Evolutionary conservation across 2,797 vertebrate genomes (phyloP).

Genomic region (Poeciliopsis paucimaculata): DNA sequence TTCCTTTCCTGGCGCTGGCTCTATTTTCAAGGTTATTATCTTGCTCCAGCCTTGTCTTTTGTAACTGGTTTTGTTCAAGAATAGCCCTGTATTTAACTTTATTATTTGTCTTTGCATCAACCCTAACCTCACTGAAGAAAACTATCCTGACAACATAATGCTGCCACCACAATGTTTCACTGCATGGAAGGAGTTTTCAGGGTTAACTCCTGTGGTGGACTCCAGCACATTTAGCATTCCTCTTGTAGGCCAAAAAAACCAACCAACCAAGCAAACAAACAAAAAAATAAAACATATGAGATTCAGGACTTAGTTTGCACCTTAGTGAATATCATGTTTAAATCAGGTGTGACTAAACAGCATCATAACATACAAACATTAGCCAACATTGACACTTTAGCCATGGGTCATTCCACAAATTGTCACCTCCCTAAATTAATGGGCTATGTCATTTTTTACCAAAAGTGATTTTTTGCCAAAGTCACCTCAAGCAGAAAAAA

Average conservation of each 20-base stretch:
- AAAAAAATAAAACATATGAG: too few relatives aligned
- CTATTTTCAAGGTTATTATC: neutral
- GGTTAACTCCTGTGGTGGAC: neutral
- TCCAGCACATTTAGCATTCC: neutral
- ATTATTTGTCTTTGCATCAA: neutral
- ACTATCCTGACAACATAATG: neutral
- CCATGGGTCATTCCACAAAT: constrained; percentile 6
- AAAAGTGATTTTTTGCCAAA: too few relatives aligned
- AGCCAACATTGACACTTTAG: constrained; percentile 8
- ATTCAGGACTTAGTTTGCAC: neutral
- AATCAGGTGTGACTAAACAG: constrained; percentile 27
- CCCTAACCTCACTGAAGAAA: neutral
- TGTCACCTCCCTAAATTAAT: too few relatives aligned
- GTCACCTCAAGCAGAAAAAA: too few relatives aligned
- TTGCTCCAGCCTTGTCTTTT: neutral
- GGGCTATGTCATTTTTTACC: too few relatives aligned
- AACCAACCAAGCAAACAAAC: too few relatives aligned
- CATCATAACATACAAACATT: constrained; percentile 30
- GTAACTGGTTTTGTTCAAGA: neutral
- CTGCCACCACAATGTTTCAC: neutral
- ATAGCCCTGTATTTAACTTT: neutral
- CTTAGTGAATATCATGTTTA: constrained; percentile 3
- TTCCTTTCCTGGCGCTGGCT: neutral
- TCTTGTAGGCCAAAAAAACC: neutral
- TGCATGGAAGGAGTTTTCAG: neutral